A percentile compares a stretch with the other conserved stretches of the same genome.
phyloP scores from a whole-genome alignment of 2,888 invertebrate genomes.

The Holacanthella duospinosa region DNA sequence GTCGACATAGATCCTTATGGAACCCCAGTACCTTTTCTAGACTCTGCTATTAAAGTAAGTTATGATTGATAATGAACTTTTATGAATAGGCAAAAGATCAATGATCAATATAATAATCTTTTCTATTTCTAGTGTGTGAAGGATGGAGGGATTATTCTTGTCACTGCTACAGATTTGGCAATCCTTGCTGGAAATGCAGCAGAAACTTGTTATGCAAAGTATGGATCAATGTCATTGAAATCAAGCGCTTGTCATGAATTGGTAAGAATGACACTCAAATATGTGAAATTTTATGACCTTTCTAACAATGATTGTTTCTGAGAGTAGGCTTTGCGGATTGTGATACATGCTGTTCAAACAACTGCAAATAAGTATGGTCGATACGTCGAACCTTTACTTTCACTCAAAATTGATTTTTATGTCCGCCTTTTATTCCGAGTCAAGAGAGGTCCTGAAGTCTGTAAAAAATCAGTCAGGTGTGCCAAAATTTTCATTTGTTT shows the following conservation, averaged over 20 bases:
- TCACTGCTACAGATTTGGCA: slow-evolving; percentile 97
- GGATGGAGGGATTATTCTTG: slow-evolving; percentile 75
- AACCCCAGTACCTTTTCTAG: slow-evolving; percentile 83
- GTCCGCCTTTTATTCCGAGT: slow-evolving; percentile 84
- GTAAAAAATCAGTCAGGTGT: slow-evolving; percentile 79
- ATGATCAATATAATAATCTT: neutral
- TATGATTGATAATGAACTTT: neutral
- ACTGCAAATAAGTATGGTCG: slow-evolving; percentile 88
- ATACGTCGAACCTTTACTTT: slow-evolving; percentile 81
- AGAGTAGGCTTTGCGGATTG: slow-evolving; percentile 81
- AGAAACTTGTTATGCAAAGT: slow-evolving; percentile 86
- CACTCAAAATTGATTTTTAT: slow-evolving; percentile 92
- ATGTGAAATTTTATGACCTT: neutral
- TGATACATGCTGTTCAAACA: slow-evolving; percentile 77
- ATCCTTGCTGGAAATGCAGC: slow-evolving; percentile 89
- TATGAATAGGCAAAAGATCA: neutral
- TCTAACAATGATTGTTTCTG: too few species aligned
- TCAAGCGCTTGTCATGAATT: slow-evolving; percentile 89
- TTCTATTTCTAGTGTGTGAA: slow-evolving; percentile 52
- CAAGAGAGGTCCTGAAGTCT: slow-evolving; percentile 64
- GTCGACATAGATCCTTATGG: slow-evolving; percentile 98
- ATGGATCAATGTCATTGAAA: slow-evolving; percentile 78
- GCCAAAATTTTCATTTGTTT: slow-evolving; percentile 30
- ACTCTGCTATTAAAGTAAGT: slow-evolving; percentile 58
- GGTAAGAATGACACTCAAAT: slow-evolving; percentile 53